Base-by-base conservation (phyloP, 2,888 invertebrate genomes). In the Achlya flavicornis region DNA sequence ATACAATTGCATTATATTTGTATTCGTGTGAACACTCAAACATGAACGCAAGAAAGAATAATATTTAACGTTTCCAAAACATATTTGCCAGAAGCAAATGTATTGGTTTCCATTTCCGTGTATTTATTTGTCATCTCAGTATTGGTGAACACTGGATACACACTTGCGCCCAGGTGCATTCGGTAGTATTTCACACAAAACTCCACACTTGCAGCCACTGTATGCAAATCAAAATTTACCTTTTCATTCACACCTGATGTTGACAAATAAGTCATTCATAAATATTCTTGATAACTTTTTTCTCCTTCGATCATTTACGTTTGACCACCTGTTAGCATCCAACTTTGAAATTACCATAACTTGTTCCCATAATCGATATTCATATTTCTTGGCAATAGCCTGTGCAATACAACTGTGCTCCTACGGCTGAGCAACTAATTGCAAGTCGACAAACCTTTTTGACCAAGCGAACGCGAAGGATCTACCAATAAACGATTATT, bases 181-280 rank as follows among this genome's bases (percentile, higher is more conserved):
- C 70, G 61, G 67, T 68, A 70, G 62, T 64, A 65, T 66, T 67
- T 68, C 71, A 67, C 72, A 66, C 65, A 70, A 64, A 69, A 16
- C 66, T 74, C 70, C 67, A 67, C 59, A 73, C 71, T 66, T 69
- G 64, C 71, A 63, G 48, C 62, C 70, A 64, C 66, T 65, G 63
- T 68, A 78, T 80, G 75, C 73, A 74, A 80, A 78, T 74, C 61
- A 63, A 61, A 64, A 63, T 70, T 67, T 70, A 71, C 75, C 68
- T 79, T 76, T 65, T 72, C 73, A 77, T 81, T 82, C 76, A 78
- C 74, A 74, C 71, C 69, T 66, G 62, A 67, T 66, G 68, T 73
- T 66, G 65, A 73, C 72, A 77, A 41, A 75, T 67, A 74, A 60
- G 71, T 71, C 78, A 80, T 80, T 80, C 78, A 82, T 77, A 77